A percentile compares a stretch with the other conserved stretches of the same genome.
These are phyloP conservation scores for Malurus leucopterus DNA, from an alignment of 2,797 vertebrate genomes.

Conservation along the genomic window DNA sequence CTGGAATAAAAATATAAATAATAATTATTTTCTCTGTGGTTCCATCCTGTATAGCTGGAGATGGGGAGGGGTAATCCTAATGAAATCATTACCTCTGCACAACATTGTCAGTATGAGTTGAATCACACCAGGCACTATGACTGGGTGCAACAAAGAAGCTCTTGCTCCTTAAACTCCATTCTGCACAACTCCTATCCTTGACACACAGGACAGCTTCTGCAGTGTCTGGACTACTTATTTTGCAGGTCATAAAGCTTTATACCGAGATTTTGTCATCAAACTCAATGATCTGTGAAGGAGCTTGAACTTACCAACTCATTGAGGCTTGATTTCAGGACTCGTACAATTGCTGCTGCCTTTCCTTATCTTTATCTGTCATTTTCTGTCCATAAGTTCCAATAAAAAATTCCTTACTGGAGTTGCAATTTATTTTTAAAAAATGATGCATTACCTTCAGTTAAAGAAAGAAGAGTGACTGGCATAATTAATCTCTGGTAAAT, in stretches of 20 bases:
- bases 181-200: not conserved
- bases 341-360: not conserved
- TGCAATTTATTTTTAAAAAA: not conserved
- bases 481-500: not conserved
- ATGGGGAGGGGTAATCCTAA: not conserved
- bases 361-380: not conserved
- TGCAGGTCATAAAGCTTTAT: conserved; percentile 22
- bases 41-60: not conserved
- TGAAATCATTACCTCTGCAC: not conserved
- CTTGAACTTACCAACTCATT: not conserved
- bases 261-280: not conserved
- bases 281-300: conserved; percentile 30
- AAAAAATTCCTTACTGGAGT: not conserved
- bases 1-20: not conserved
- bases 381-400: not conserved
- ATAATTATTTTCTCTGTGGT: not conserved
- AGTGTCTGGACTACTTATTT: not conserved
- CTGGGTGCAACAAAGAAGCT: not conserved
- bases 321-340: not conserved
- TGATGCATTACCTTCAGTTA: not conserved
- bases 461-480: not conserved
- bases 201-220: not conserved
- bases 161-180: not conserved
- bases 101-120: rapidly evolving
- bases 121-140: not conserved